Conservation (phyloP, 2,113 vertebrate species). For the Notechis scutatus region DNA sequence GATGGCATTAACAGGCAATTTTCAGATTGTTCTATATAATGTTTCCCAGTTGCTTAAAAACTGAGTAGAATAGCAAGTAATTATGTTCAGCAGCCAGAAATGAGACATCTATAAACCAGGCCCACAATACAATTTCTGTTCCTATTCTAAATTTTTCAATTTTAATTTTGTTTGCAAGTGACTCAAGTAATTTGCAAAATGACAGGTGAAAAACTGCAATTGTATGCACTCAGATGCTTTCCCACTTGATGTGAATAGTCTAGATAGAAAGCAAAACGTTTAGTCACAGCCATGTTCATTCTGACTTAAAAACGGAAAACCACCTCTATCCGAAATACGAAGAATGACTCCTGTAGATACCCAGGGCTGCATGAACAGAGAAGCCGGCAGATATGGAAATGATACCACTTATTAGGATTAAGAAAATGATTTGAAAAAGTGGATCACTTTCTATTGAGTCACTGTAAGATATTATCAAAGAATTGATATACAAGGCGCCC, state of each 20-base stretch:
- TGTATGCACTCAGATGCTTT: background rate
- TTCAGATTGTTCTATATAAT: background rate
- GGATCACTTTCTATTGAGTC: background rate
- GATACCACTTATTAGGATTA: background rate
- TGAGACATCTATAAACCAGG: background rate
- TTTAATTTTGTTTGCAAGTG: background rate
- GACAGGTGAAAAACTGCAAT: background rate
- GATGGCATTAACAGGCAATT: background rate
- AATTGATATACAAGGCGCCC: constrained; percentile 18
- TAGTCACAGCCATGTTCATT: background rate
- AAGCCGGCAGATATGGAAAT: background rate
- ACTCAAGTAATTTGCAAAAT: background rate
- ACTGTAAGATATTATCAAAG: background rate
- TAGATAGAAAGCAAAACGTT: background rate
- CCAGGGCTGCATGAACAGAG: background rate
- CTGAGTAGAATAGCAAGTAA: background rate
- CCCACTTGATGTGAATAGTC: background rate
- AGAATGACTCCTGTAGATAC: background rate
- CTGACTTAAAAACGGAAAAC: background rate
- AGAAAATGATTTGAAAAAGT: background rate
- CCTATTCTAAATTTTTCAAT: background rate
- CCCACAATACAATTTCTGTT: background rate
- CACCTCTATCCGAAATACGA: background rate
- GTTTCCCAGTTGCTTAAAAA: background rate
- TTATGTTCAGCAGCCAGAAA: background rate